Conservation (phyloP, 2,888 invertebrate genomes). For the Theodoxus fluviatilis region DNA sequence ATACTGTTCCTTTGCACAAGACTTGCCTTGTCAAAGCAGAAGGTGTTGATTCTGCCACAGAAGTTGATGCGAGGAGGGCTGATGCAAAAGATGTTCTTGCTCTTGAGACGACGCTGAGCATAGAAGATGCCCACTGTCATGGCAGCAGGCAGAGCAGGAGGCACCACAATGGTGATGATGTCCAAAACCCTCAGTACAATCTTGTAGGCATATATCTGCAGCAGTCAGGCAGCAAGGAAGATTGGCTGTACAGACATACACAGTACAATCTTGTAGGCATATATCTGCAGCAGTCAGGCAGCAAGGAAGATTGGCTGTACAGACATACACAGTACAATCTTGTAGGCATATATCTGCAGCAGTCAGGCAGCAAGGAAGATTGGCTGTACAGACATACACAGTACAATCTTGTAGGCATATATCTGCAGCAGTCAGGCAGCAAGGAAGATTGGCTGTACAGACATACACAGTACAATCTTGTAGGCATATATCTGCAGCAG, state of each 20-base stretch:
- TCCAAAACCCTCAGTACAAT: conserved; percentile 82
- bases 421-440: too few species aligned
- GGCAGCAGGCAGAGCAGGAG: conserved; percentile 93
- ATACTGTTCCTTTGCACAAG: background rate
- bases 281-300: conserved; percentile 40
- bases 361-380: too few species aligned
- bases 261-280: conserved; percentile 69
- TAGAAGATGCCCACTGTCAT: conserved; percentile 94
- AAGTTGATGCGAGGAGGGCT: conserved; percentile 93
- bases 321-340: too few species aligned
- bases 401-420: too few species aligned
- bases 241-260: too few species aligned
- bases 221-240: too few species aligned
- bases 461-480: too few species aligned
- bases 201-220: conserved; percentile 37
- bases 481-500: too few species aligned
- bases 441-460: too few species aligned
- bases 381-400: too few species aligned
- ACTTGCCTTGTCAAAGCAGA: conserved; percentile 87
- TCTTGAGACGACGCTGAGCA: conserved; percentile 83
- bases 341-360: too few species aligned
- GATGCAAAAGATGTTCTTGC: conserved; percentile 85
- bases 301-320: too few species aligned
- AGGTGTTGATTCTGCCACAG: conserved; percentile 72
- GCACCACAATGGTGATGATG: conserved; percentile 92